These are phyloP conservation scores for Chlamydotis undulata DNA, from an alignment of 2,113 vertebrate genomes.

Conservation along the genomic window DNA sequence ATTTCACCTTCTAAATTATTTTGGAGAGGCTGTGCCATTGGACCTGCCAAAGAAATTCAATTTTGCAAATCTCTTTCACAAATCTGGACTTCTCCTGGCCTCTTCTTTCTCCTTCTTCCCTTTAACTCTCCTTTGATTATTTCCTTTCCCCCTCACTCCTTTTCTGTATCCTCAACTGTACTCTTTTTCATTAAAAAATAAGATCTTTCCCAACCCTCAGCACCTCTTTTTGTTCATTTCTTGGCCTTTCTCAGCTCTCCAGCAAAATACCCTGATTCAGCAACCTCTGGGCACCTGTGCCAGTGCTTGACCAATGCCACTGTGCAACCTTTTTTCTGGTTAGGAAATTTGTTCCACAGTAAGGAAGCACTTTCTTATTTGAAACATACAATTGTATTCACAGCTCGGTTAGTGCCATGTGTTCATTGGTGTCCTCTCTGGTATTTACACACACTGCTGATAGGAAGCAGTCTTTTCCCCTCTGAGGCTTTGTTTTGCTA, in stretches of 20 bases:
- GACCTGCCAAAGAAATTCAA: not conserved
- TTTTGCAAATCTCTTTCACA: not conserved
- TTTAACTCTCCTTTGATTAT: not conserved
- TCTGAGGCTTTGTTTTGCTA: not conserved
- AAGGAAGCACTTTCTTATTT: not conserved
- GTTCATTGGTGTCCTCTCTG: not conserved
- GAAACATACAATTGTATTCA: not conserved
- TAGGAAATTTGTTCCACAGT: not conserved
- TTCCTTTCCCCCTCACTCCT: not conserved
- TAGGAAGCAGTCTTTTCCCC: not conserved
- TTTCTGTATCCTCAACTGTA: not conserved
- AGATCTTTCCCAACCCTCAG: not conserved
- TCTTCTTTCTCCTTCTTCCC: not conserved
- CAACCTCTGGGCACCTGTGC: not conserved
- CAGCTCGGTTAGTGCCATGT: not conserved
- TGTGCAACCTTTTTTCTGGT: not conserved
- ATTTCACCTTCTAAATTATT: not conserved
- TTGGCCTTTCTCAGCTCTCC: not conserved
- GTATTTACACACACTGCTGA: not conserved
- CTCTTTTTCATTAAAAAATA: not conserved
- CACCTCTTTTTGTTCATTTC: not conserved
- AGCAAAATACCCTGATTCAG: not conserved
- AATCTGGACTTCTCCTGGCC: not conserved
- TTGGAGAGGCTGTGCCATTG: not conserved
- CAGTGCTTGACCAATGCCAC: not conserved